Evolutionary conservation across 2,888 invertebrate species (phyloP).

Genomic region (Volucella inanis): DNA sequence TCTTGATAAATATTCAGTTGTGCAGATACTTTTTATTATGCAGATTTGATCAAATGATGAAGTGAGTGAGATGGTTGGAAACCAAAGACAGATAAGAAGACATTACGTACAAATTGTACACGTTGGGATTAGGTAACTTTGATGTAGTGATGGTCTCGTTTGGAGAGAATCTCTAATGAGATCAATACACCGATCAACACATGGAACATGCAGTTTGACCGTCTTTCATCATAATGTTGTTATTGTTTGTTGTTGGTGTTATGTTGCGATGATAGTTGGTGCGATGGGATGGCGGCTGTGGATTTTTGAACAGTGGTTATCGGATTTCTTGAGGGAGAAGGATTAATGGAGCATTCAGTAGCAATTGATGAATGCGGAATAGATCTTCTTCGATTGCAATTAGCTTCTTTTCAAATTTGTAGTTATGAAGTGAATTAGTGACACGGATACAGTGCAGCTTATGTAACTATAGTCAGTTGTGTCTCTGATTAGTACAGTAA

Average conservation of each 20-base stretch:
- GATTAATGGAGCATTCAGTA: not conserved
- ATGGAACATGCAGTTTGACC: conserved; percentile 38
- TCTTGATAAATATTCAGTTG: conserved; percentile 47
- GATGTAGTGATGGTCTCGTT: conserved; percentile 3
- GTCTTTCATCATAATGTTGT: conserved; percentile 32
- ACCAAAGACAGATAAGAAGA: conserved; percentile 17
- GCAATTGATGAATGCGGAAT: not conserved
- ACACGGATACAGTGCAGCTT: not conserved
- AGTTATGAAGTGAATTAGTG: not conserved
- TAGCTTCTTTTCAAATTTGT: not conserved
- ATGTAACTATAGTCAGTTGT: not conserved
- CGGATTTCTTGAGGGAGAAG: conserved; percentile 26
- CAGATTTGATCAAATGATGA: conserved; percentile 20
- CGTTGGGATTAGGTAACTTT: conserved; percentile 26
- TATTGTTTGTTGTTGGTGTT: not conserved
- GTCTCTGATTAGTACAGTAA: no score
- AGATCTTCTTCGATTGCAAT: not conserved
- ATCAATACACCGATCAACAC: conserved; percentile 39
- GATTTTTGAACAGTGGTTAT: not conserved
- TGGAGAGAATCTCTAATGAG: conserved; percentile 21
- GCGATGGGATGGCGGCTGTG: no score
- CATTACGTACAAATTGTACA: conserved; percentile 33
- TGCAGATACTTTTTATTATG: conserved; percentile 25
- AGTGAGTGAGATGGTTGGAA: conserved; percentile 16
- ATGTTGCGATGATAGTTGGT: no score